Evolutionary conservation across 2,888 invertebrate genomes (phyloP), one percentile per base, ranked within the genome.

Genomic region (Orthosia cruda): DNA sequence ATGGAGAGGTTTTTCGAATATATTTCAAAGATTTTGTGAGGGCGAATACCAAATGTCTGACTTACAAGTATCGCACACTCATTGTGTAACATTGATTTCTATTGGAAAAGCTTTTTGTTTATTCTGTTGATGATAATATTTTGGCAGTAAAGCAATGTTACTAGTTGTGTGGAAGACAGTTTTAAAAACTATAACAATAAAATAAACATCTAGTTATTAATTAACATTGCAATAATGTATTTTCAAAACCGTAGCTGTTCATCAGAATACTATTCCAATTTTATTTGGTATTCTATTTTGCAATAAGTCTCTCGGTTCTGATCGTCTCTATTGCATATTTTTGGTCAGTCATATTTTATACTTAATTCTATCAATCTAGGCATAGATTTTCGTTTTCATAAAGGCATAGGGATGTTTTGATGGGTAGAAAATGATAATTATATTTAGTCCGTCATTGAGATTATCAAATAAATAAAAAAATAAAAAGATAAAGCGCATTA

Each of bases 1-100:
- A 47, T 66, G 45, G 80, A 83, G 62, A 16, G 68, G 12, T 59
- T 13, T 32, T 26, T 20, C 11, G 16, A 57, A 62, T 57, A 23
- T 45, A 1, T 23, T 4, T 23, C 5, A 52, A 62, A 52, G 16
- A 18, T 16, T 18, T 62, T 45, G 11, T 15, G 9, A 13, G 9
- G 1, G 3, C 16, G 11, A 15, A 58, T 20, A 18, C 9, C 4
- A 23, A 32, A 20, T 7, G 3, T 20, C 7, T 18, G 5, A 20
- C 11, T 18, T 32, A 72, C 11, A 20, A 26, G 4, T 20, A 45
- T 61, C 5, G 23, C 12, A 15, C 12, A 16, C 9, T 54, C 23
- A 52, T 16, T 64, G 18, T 11, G 11, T 20, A 5, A 32, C 26
- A 40, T 61, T 45, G 20, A 45, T 2, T 20, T 11, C 45, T 15